Conservation (phyloP, 1,140 invertebrate genomes). For the Drosophila simulans region DNA sequence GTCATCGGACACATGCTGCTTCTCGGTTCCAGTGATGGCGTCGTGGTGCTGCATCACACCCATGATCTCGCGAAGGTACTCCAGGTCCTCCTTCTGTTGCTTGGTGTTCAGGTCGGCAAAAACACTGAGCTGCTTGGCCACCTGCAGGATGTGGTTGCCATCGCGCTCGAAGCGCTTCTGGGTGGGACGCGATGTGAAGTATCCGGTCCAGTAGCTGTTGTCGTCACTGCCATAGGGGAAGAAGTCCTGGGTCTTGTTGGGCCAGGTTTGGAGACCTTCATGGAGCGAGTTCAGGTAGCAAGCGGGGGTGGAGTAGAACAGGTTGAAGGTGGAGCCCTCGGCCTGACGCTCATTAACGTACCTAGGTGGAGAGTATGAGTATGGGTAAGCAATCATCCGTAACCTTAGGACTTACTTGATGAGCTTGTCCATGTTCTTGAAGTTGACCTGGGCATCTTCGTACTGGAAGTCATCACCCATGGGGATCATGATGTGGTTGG, state of each 20-base stretch:
- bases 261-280: constrained; percentile 88
- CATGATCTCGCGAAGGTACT: constrained; percentile 85
- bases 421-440: constrained; percentile 94
- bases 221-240: constrained; percentile 95
- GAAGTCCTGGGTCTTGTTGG: constrained; percentile 93
- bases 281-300: constrained; percentile 96
- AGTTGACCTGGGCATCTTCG: constrained; percentile 93
- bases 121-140: constrained; percentile 86
- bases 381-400: fast-evolving
- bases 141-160: constrained; percentile 92
- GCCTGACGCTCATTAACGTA: constrained; percentile 86
- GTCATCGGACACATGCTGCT: constrained; percentile 94
- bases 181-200: constrained; percentile 95
- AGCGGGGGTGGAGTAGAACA: constrained; percentile 89
- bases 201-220: constrained; percentile 97
- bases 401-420: constrained; percentile 88
- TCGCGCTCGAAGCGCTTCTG: constrained; percentile 92
- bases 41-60: constrained; percentile 97
- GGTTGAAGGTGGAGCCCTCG: constrained; percentile 86
- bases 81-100: constrained; percentile 69
- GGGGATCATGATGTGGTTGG: constrained; percentile 93
- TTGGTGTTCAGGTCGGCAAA: constrained; percentile 62
- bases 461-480: constrained; percentile 98
- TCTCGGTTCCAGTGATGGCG: constrained; percentile 94
- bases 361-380: background rate